phyloP scores from a whole-genome alignment of 2,113 vertebrate species.

The Entomyzon cyanotis region DNA sequence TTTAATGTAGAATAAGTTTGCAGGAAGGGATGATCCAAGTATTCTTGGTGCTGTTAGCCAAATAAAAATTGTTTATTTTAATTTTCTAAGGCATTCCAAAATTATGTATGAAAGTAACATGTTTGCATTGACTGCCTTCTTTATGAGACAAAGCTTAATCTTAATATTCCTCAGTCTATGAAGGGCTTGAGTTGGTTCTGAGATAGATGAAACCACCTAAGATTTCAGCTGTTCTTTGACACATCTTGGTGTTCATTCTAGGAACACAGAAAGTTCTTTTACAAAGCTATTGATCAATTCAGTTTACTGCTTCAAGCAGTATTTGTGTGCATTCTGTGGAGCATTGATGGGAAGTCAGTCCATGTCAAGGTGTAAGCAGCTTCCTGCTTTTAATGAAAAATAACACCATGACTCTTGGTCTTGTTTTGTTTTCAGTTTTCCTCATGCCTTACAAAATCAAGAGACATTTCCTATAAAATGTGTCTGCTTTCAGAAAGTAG shows the following conservation, averaged over 20 bases:
- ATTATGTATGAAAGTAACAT: neutral
- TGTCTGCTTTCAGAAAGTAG: neutral
- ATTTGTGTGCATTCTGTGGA: neutral
- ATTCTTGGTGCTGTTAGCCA: neutral
- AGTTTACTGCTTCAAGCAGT: neutral
- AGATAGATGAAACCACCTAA: neutral
- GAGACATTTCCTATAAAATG: neutral
- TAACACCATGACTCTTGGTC: neutral
- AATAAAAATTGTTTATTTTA: neutral
- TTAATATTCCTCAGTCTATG: neutral
- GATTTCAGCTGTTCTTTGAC: neutral
- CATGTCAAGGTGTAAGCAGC: neutral
- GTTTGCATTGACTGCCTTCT: neutral
- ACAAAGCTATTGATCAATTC: neutral
- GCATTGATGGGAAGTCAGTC: neutral
- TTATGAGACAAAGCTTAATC: neutral
- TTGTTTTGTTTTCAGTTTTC: neutral
- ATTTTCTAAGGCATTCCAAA: neutral
- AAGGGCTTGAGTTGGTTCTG: neutral
- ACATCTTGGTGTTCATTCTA: neutral
- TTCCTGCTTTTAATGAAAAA: neutral
- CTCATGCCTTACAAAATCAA: neutral
- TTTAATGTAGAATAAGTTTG: neutral
- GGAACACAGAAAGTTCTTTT: neutral
- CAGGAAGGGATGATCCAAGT: neutral